These are phyloP conservation scores for Tenthredo livida DNA, from an alignment of 2,888 invertebrate genomes.

Conservation along the genomic window DNA sequence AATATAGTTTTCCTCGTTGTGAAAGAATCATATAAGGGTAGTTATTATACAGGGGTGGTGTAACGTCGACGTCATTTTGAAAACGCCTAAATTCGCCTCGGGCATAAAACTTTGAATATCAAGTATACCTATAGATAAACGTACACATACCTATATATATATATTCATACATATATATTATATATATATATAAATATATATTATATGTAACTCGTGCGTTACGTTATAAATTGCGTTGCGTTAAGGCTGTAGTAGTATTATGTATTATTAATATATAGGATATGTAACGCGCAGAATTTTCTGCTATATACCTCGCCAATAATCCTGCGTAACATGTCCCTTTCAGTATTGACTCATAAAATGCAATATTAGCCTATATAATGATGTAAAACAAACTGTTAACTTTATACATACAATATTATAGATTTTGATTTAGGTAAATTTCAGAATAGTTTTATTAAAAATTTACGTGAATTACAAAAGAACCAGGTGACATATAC, in stretches of 20 bases:
- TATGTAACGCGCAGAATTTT: constrained; percentile 28
- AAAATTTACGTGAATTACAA: background rate
- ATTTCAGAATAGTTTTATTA: background rate
- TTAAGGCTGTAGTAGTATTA: constrained; percentile 41
- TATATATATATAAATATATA: background rate
- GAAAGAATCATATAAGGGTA: constrained; percentile 22
- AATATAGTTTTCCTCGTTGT: background rate
- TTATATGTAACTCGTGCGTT: constrained; percentile 19
- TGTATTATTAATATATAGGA: constrained; percentile 19
- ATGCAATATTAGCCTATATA: constrained; percentile 41
- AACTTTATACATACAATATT: background rate
- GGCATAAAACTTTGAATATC: constrained; percentile 31
- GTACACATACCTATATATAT: background rate
- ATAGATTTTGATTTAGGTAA: background rate
- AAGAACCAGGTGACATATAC: background rate
- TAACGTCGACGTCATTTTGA: constrained; percentile 28
- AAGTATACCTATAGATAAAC: background rate
- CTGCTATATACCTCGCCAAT: constrained; percentile 37
- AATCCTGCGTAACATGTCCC: constrained; percentile 24
- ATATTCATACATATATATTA: background rate
- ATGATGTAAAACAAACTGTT: background rate
- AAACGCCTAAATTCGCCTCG: constrained; percentile 27
- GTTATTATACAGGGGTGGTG: background rate
- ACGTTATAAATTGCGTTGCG: constrained; percentile 29
- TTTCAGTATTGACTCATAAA: constrained; percentile 47